Conservation (phyloP, 2,797 vertebrate species). For the Gallirallus australis region DNA sequence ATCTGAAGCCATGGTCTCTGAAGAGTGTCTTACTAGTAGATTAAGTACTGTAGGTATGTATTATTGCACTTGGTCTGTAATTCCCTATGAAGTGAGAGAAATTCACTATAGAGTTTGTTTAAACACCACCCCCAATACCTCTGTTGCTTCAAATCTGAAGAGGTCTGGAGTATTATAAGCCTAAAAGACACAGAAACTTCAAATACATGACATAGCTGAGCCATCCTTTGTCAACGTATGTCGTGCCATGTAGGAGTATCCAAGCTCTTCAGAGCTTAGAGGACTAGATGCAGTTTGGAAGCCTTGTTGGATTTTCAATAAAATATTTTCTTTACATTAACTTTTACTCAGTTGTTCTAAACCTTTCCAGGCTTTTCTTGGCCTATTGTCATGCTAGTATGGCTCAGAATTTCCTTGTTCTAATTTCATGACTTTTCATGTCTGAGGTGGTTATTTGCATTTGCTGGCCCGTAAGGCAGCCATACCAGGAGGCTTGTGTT, state of each 20-base stretch:
- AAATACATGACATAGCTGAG: background rate
- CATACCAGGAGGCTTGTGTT: background rate
- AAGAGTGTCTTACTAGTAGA: background rate
- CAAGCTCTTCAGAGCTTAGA: background rate
- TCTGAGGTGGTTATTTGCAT: background rate
- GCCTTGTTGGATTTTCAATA: background rate
- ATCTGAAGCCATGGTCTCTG: background rate
- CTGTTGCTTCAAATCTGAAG: background rate
- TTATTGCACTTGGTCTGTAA: background rate
- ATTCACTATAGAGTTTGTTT: background rate
- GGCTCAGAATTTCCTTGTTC: background rate
- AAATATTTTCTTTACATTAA: slow-evolving; percentile 18
- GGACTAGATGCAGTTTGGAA: background rate
- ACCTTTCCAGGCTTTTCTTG: background rate
- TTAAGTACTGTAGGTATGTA: background rate
- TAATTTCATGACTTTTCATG: background rate
- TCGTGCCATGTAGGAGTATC: background rate
- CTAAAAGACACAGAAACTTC: background rate
- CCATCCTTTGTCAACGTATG: background rate
- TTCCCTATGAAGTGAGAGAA: background rate
- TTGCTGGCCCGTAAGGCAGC: background rate
- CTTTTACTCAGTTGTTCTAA: background rate
- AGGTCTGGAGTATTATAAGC: background rate
- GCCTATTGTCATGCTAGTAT: background rate
- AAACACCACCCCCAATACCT: background rate